These are phyloP conservation scores for Simalia tracyae DNA, from an alignment of 2,797 vertebrate genomes.

Conservation along the genomic window DNA sequence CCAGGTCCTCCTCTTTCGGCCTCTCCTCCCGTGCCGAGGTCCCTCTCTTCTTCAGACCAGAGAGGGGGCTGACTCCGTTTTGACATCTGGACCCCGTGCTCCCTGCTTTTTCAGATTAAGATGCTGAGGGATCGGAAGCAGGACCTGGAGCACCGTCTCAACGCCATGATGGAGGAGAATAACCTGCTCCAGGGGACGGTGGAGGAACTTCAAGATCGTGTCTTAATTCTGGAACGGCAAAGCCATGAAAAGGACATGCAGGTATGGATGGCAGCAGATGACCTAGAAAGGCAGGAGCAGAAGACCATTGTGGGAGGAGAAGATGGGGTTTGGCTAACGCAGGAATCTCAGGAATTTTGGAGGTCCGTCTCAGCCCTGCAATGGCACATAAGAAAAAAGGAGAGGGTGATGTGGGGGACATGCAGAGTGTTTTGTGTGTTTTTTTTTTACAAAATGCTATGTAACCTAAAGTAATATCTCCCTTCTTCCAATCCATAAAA, in stretches of 20 bases:
- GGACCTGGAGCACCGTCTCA: constrained; percentile 87
- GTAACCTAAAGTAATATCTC: neutral
- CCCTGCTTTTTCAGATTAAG: constrained; percentile 82
- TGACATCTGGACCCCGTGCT: neutral
- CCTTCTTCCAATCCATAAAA: neutral
- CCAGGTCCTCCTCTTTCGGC: neutral
- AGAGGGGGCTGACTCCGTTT: neutral
- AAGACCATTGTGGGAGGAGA: neutral
- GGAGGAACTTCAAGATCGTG: constrained; percentile 88
- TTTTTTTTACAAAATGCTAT: neutral
- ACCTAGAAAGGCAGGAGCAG: neutral
- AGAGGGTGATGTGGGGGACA: neutral
- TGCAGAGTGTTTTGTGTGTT: neutral
- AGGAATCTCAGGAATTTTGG: neutral
- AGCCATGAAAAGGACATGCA: constrained; percentile 91
- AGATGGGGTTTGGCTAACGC: neutral
- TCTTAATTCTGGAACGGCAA: constrained; percentile 87
- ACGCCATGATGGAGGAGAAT: constrained; percentile 87
- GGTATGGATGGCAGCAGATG: constrained; percentile 71
- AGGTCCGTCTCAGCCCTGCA: neutral
- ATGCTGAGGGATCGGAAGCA: constrained; percentile 93
- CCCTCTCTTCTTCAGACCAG: constrained; percentile 14
- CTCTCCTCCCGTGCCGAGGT: neutral
- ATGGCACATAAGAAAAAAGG: neutral
- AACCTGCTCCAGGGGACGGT: constrained; percentile 88